These are phyloP conservation scores for Procambarus virginalis DNA, from an alignment of 1,140 invertebrate species.

Conservation along the genomic window DNA sequence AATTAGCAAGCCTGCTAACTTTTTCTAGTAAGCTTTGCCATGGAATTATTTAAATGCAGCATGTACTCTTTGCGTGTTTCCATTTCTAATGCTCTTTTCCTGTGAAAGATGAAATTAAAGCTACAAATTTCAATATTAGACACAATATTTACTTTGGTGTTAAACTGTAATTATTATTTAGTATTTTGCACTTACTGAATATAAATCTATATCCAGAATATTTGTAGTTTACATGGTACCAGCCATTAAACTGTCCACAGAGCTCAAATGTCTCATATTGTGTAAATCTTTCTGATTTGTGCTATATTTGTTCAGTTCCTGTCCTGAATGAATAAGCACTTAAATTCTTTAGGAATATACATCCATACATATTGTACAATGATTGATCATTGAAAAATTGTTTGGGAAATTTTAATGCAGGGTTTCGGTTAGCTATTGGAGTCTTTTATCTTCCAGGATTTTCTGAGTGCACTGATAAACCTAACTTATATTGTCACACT, in stretches of 20 bases:
- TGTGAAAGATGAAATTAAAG: neutral
- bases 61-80: neutral
- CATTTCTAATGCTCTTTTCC: neutral
- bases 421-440: neutral
- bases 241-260: neutral
- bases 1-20: no score
- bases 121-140: neutral
- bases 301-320: neutral
- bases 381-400: neutral
- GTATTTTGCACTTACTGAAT: no score
- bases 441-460: no score
- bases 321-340: neutral
- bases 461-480: no score
- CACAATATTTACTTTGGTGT: neutral
- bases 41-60: neutral
- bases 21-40: neutral
- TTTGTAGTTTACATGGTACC: no score
- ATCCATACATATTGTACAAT: neutral
- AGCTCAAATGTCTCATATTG: neutral
- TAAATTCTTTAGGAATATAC: neutral
- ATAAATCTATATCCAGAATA: no score
- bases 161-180: neutral
- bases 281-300: neutral
- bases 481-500: no score
- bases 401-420: neutral